Base-by-base conservation (phyloP, 2,888 invertebrate genomes). In the Melangyna quadrimaculata region DNA sequence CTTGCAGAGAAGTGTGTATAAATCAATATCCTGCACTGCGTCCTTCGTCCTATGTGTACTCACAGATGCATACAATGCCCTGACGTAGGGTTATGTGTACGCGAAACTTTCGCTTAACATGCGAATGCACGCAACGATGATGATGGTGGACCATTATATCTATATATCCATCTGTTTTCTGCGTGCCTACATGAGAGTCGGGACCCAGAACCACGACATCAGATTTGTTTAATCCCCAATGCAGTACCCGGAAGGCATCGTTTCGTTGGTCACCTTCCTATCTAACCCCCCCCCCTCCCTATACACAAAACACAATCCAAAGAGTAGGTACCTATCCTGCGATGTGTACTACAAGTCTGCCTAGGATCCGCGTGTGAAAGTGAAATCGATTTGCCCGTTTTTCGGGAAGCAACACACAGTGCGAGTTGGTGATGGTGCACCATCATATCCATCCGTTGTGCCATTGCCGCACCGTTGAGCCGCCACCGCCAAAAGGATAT, bases 311-410 rank as follows among this genome's bases (percentile, higher is more conserved):
- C 43, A 75, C 45, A 19, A 57, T 59, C 48, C 57, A 65, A 27
- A 37, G 59, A 19, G 35, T 29, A 29, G 9, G 14, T 24, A 24
- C 48, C 22, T 65, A 29, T 57, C 69, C n/a, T n/a, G 22, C 65
- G 70, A 29, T 69, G 69, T 77, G 69, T 69, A 70, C 27, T 74
- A 63, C 53, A 63, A 74, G 73, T 77, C 86, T 77, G 86, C 73
- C 86, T 77, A 69, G 86, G 81, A 86, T 73, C 61, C 73, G 77
- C 77, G 69, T 78, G 61, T 81, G 86, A 86, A 86, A 86, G 86
- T 86, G 86, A 86, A 86, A 86, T 86, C 86, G 81, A 81, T 86
- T 86, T 86, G 81, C 86, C 86, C 81, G 77, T 86, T 86, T 86
- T 86, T 86, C 86, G 86, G 81, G 77, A 80, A 80, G 80, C 71